Base-by-base conservation (phyloP, 2,797 vertebrate species). In the Phyllotis vaccarum region DNA sequence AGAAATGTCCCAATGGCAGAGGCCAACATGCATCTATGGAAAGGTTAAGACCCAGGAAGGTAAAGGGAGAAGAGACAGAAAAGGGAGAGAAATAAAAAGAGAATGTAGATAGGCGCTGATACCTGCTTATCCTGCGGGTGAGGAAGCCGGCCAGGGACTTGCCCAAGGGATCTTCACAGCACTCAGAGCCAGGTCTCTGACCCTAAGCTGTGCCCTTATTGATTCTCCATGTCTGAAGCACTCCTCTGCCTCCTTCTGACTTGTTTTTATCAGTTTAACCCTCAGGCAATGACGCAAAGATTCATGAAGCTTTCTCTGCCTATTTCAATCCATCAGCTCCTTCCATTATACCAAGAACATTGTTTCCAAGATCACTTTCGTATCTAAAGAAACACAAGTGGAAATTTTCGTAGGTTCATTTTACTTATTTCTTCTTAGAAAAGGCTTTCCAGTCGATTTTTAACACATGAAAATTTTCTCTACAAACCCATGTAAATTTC, bases 391-490 rank as follows among this genome's bases (percentile, higher is more conserved):
- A 86, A 75, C 40, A 86, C 16, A 81, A 86, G 81, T 29, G 24
- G 24, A 31, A 43, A 1, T 43, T 43, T 66, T 68, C 10, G 80
- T 21, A 24, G 74, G 52, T 75, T 68, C 31, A 40, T 66, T 95
- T 82, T 56, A 78, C 6, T 66, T 80, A 74, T 79, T 16, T 62
- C 19, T 64, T 95, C n/a, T 58, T 34, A 86, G 24, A 74, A 75
- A 88, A 75, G 40, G 74, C 54, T 90, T 64, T 81, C 31, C 16
- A 82, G 16, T 68, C 9, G 68, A 72, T 76, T 79, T 90, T 95
- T 86, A 86, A 90, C 2, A 90, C 21, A 60, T 52, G 6, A 29
- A 93, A 60, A 29, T 93, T 90, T 34, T 72, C 60, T 78, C 43
- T 82, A 52, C 82, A 46, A 60, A 62, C 54, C 6, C 60, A 82